Evolutionary conservation across 2,888 invertebrate genomes (phyloP), one percentile per base, ranked within the genome.

Genomic region (Xanthorhoe designata): DNA sequence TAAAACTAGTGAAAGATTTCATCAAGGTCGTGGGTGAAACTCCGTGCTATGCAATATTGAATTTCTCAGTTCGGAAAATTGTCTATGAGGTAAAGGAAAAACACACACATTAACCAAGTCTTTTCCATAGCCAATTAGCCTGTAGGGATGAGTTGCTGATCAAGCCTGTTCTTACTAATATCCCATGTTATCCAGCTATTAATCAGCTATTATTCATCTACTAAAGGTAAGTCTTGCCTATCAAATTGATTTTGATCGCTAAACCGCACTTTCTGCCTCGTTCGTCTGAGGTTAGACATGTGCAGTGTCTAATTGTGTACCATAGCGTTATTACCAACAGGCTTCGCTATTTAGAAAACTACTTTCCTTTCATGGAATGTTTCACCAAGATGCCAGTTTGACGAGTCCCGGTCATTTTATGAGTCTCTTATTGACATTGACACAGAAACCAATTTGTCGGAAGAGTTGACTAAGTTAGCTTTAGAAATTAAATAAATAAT

Each of bases 311-410:
- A 52, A 45, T 35, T 56, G 32, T 49, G 7, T 32, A 51, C 15
- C 32, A 38, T 24, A 51, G 10, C 15, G 18, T 24, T 17, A 53
- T 49, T 56, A 9, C 17, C 57, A 50, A 17, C 56, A 51, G 15
- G 55, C 49, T 50, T 51, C 56, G 42, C 62, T 62, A 18, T 56
- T 55, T 62, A 56, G 60, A 57, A 61, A 51, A 64, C 58, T 9
- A 55, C 54, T 65, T 61, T 65, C 51, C 47, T 61, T 56, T 61
- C 24, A 55, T 47, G 51, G 42, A 45, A 55, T 61, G 61, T 54
- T 54, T 49, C 47, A 61, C 19, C 47, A 32, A 19, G 51, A 10
- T n/a, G 29, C 38, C 47, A 18, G 53, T 13, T 52, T 52, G 13
- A 61, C 47, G 24, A 59, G 50, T 19, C 42, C 47, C 60, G 51